Percentiles rank a stretch among this genome's conserved stretches.
These are phyloP conservation scores for Hozukius guyotensis DNA, from an alignment of 2,797 vertebrate genomes.

Conservation along the genomic window DNA sequence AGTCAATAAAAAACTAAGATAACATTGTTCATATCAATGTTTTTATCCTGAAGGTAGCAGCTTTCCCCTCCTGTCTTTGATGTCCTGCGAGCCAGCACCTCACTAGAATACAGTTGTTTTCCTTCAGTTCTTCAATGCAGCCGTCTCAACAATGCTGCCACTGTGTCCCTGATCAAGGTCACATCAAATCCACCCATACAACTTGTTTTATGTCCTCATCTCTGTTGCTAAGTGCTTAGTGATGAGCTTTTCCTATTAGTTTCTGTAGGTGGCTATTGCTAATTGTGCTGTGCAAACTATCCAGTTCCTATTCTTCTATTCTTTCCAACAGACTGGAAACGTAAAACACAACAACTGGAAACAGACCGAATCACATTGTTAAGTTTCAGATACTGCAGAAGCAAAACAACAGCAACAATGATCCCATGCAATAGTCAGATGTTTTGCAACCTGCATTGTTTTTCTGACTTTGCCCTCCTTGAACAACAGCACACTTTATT, in stretches of 20 bases:
- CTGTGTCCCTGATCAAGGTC: slow-evolving; percentile 10
- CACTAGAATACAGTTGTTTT: background rate
- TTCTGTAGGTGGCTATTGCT: background rate
- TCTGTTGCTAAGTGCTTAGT: background rate
- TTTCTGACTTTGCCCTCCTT: background rate
- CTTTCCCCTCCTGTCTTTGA: background rate
- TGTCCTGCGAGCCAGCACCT: background rate
- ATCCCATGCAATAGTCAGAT: background rate
- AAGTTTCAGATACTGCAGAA: background rate
- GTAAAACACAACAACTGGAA: background rate
- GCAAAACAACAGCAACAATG: background rate
- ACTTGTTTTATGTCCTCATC: background rate
- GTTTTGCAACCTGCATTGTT: background rate
- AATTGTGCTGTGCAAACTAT: background rate
- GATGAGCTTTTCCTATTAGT: background rate
- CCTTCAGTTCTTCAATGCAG: background rate
- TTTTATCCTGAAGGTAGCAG: background rate
- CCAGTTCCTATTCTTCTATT: background rate
- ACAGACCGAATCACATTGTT: background rate
- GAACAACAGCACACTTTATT: background rate
- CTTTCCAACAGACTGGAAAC: background rate
- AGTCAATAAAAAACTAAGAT: background rate
- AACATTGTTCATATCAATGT: background rate
- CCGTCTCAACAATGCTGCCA: background rate
- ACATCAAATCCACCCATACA: background rate